These are phyloP conservation scores for Tylochromis polylepis DNA, from an alignment of 2,113 vertebrate genomes.

Conservation along the genomic window DNA sequence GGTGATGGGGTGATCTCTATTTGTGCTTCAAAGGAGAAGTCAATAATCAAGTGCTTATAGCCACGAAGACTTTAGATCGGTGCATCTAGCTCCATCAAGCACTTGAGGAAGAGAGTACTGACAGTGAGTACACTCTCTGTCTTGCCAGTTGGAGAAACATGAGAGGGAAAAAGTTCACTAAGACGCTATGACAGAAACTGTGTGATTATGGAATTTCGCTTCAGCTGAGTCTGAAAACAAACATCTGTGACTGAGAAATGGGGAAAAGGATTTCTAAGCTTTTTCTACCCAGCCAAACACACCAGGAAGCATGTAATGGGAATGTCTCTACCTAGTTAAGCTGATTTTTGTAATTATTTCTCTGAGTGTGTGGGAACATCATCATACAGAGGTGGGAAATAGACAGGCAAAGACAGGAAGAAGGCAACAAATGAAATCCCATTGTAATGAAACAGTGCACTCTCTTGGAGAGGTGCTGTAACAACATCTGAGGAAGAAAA, in stretches of 20 bases:
- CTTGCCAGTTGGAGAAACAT: conserved; percentile 10
- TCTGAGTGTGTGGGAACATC: conserved; percentile 17
- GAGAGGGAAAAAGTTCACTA: conserved; percentile 17
- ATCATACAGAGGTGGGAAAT: not conserved
- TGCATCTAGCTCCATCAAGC: conserved; percentile 7
- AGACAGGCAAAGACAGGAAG: not conserved
- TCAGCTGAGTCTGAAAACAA: conserved; percentile 26
- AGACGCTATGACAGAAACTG: conserved; percentile 8
- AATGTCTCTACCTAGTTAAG: conserved; percentile 61
- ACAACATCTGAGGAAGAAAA: not conserved
- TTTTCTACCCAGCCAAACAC: conserved; percentile 29
- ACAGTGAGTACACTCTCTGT: not conserved
- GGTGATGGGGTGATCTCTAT: conserved; percentile 20
- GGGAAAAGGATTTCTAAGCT: conserved; percentile 26
- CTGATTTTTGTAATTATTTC: conserved; percentile 62
- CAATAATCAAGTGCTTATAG: conserved; percentile 42
- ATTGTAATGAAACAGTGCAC: conserved; percentile 59
- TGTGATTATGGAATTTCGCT: conserved; percentile 23
- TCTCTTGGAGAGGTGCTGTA: conserved; percentile 55
- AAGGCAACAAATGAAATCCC: not conserved
- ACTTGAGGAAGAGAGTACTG: not conserved
- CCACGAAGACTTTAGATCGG: not conserved
- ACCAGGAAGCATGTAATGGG: conserved; percentile 54
- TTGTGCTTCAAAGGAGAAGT: conserved; percentile 38
- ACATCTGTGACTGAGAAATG: conserved; percentile 28